These are phyloP conservation scores for Australoheros facetus DNA, from an alignment of 2,797 vertebrate genomes.

Conservation along the genomic window DNA sequence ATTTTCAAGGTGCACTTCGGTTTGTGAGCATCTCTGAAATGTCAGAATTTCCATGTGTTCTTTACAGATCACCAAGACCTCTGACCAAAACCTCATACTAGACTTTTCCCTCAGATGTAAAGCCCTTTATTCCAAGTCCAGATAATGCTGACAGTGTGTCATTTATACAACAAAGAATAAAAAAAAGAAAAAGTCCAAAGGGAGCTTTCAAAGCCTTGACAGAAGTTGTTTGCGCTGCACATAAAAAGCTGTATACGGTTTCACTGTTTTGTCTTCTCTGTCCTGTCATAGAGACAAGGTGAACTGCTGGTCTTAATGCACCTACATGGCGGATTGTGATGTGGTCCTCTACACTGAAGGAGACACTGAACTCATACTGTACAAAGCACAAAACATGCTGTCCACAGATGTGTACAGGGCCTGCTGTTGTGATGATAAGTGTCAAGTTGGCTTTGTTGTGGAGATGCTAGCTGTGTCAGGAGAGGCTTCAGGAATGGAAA, in stretches of 20 bases:
- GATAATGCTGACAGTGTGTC: not conserved
- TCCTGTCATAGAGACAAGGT: slow-evolving; percentile 8
- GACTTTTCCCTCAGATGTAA: not conserved
- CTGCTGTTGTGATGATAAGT: slow-evolving; percentile 23
- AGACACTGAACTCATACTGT: not conserved
- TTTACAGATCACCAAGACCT: not conserved
- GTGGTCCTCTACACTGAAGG: not conserved
- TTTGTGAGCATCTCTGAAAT: not conserved
- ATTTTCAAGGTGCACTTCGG: not conserved
- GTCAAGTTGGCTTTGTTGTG: slow-evolving; percentile 9
- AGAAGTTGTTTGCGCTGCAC: not conserved
- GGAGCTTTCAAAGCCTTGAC: slow-evolving; percentile 1
- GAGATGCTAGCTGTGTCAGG: not conserved
- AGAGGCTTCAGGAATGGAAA: slow-evolving; percentile 9
- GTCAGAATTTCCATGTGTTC: not conserved
- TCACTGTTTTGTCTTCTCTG: not conserved
- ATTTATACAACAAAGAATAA: not conserved
- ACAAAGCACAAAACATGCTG: not conserved
- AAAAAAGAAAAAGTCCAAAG: not conserved
- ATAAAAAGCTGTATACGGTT: slow-evolving; percentile 9
- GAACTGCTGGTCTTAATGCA: slow-evolving; percentile 8
- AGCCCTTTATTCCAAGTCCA: not conserved
- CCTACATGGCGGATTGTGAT: not conserved
- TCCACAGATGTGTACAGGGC: slow-evolving; percentile 3
- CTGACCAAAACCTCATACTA: not conserved